Evolutionary conservation across 2,113 vertebrate species (phyloP).

Genomic region (Salvelinus alpinus): DNA sequence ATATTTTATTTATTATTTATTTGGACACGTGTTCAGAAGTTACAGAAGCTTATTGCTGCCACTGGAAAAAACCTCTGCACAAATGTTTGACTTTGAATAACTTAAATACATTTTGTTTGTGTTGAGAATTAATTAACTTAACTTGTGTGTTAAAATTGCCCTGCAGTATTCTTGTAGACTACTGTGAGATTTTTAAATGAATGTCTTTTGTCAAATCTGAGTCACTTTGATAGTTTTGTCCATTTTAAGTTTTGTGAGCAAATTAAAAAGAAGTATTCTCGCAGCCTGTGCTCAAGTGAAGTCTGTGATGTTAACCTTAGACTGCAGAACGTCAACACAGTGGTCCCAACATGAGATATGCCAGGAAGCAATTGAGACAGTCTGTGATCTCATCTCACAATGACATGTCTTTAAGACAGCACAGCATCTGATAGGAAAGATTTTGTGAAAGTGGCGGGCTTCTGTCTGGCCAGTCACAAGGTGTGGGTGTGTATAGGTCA

Average conservation of each 20-base stretch:
- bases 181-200: slow-evolving; percentile 4
- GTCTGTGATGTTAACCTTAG: not conserved
- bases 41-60: not conserved
- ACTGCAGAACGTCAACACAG: too few species aligned
- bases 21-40: slow-evolving; percentile 34
- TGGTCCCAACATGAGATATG: not conserved
- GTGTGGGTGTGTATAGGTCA: slow-evolving; percentile 55
- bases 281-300: not conserved
- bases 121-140: not conserved
- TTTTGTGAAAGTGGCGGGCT: slow-evolving; percentile 62
- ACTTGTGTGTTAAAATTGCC: slow-evolving; percentile 32
- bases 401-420: slow-evolving; percentile 59
- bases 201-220: not conserved
- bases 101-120: not conserved
- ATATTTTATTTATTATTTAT: slow-evolving; percentile 76
- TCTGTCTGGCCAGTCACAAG: slow-evolving; percentile 71
- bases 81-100: too few species aligned
- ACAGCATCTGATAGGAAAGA: slow-evolving; percentile 72
- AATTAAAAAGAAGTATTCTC: not conserved
- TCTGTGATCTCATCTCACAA: slow-evolving; percentile 61
- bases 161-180: slow-evolving; percentile 17
- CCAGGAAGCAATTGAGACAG: slow-evolving; percentile 71
- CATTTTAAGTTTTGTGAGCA: not conserved
- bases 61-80: too few species aligned
- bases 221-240: not conserved